Evolutionary conservation across 2,888 invertebrate genomes (phyloP).

Genomic region (Nematopogon swammerdamellus): DNA sequence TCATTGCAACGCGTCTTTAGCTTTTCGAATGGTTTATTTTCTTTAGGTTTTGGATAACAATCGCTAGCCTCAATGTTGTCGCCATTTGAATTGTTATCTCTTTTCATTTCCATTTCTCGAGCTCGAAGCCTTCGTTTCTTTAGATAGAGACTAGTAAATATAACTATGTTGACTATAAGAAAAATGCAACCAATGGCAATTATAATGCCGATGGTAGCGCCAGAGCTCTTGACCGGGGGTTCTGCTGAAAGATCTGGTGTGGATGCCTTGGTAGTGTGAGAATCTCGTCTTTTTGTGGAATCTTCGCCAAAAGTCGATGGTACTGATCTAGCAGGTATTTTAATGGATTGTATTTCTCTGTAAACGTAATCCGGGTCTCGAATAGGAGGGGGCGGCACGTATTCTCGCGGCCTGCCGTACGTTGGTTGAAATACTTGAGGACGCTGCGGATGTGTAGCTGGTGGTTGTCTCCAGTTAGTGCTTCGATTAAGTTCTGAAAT

Average conservation of each 20-base stretch:
- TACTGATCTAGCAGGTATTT: conserved; percentile 28
- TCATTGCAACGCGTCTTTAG: conserved; percentile 57
- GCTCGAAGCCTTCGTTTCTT: conserved; percentile 59
- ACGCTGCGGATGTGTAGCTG: conserved; percentile 21
- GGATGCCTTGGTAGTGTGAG: conserved; percentile 23
- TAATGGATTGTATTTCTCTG: conserved; percentile 38
- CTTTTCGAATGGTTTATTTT: conserved; percentile 39
- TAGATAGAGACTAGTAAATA: conserved; percentile 64
- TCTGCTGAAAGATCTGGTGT: conserved; percentile 13
- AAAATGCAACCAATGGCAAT: conserved; percentile 67
- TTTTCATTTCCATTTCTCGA: conserved; percentile 42
- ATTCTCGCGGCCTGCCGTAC: conserved; percentile 30
- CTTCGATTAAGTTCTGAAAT: no score
- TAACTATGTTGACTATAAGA: conserved; percentile 68
- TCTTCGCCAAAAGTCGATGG: conserved; percentile 33
- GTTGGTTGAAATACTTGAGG: conserved; percentile 18
- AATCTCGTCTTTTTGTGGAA: conserved; percentile 11
- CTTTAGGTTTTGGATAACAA: conserved; percentile 38
- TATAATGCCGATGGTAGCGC: conserved; percentile 60
- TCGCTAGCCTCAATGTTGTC: conserved; percentile 51
- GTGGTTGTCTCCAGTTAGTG: conserved; percentile 18
- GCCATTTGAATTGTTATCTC: conserved; percentile 38
- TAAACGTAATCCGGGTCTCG: conserved; percentile 31
- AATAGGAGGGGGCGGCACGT: conserved; percentile 21
- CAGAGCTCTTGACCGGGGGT: conserved; percentile 50